A percentile compares a stretch with the other conserved stretches of the same genome.
These are phyloP conservation scores for Platerodrilus igneus DNA, from an alignment of 2,888 invertebrate species.

Conservation along the genomic window DNA sequence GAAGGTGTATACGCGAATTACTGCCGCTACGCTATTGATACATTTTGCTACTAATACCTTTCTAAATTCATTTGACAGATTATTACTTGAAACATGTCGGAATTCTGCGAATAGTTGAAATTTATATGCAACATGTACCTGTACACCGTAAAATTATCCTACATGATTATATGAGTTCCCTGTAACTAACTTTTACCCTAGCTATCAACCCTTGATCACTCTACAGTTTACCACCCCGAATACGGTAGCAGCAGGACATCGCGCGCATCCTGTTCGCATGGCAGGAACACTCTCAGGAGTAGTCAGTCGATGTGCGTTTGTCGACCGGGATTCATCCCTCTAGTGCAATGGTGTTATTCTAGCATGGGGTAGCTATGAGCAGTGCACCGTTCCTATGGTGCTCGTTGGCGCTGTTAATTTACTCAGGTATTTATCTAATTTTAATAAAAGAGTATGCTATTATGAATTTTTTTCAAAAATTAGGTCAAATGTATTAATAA, in stretches of 20 bases:
- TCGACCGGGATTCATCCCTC: constrained; percentile 32
- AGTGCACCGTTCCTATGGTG: constrained; percentile 38
- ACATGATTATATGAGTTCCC: constrained; percentile 20
- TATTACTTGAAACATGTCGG: no score
- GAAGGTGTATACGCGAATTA: no score
- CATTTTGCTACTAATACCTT: no score
- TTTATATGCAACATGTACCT: constrained; percentile 17
- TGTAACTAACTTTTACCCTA: constrained; percentile 22
- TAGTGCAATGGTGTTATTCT: constrained; percentile 35
- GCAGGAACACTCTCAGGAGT: constrained; percentile 35
- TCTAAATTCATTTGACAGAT: no score
- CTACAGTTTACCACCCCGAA: constrained; percentile 33
- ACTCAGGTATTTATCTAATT: constrained; percentile 31
- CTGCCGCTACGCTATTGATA: no score
- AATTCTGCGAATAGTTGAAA: no score
- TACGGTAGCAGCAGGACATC: constrained; percentile 29
- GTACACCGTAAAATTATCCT: constrained; percentile 24
- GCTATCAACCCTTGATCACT: constrained; percentile 35
- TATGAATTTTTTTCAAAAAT: background rate
- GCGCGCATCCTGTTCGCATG: constrained; percentile 41
- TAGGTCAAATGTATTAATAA: background rate
- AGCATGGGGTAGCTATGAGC: constrained; percentile 40
- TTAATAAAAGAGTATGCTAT: background rate
- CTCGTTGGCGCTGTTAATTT: constrained; percentile 38
- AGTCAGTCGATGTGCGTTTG: constrained; percentile 40